Percentiles rank a stretch among this genome's conserved stretches.
phyloP scores from a whole-genome alignment of 2,797 vertebrate species.

The Tachyglossus aculeatus region DNA sequence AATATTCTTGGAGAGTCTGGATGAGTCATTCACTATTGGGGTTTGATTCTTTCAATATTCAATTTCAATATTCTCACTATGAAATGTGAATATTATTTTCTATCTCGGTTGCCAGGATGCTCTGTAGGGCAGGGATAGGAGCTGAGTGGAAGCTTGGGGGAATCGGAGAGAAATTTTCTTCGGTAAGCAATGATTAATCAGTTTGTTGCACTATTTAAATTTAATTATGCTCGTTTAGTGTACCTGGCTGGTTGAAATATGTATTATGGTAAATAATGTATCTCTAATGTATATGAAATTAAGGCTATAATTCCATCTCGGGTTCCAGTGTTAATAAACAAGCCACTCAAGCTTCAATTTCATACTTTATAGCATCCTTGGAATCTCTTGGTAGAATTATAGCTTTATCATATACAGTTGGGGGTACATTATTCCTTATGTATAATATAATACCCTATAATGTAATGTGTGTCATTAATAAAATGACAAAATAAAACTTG shows the following conservation, averaged over 20 bases:
- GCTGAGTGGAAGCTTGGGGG: conserved; percentile 9
- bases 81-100: too few species aligned
- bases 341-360: conserved; percentile 21
- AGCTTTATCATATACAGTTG: conserved; percentile 28
- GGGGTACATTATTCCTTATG: conserved; percentile 35
- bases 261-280: conserved; percentile 17
- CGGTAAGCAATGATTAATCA: conserved; percentile 28
- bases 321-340: conserved; percentile 32
- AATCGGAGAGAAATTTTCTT: conserved; percentile 7
- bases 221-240: conserved; percentile 38
- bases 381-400: conserved; percentile 31
- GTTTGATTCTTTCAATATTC: neutral
- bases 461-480: conserved; percentile 65
- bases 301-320: conserved; percentile 30
- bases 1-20: too few species aligned
- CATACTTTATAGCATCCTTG: conserved; percentile 24
- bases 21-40: too few species aligned
- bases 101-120: too few species aligned
- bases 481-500: conserved; percentile 68
- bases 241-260: conserved; percentile 37
- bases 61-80: neutral
- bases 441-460: conserved; percentile 37
- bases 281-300: conserved; percentile 25
- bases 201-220: conserved; percentile 35
- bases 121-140: conserved; percentile 5